Conservation (phyloP, 2,113 vertebrate species). For the Prochilodus magdalenae region DNA sequence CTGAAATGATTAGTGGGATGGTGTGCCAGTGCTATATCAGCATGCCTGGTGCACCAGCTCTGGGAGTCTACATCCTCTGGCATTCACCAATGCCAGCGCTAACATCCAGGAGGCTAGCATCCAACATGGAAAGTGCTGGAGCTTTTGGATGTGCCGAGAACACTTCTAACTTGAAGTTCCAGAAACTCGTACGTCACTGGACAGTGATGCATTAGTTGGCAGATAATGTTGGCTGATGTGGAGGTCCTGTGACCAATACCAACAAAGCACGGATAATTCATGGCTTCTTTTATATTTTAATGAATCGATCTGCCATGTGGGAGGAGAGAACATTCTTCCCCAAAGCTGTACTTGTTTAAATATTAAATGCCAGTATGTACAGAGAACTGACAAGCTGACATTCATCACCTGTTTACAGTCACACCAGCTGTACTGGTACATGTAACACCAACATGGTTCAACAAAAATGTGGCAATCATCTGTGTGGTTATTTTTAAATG, state of each 20-base stretch:
- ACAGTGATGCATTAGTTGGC: not conserved
- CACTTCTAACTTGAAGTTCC: not conserved
- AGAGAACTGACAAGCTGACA: too few relatives aligned
- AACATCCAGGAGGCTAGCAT: not conserved
- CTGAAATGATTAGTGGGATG: constrained; percentile 19
- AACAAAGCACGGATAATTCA: too few relatives aligned
- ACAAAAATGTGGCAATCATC: too few relatives aligned
- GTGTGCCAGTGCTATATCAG: constrained; percentile 13
- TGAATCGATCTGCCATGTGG: too few relatives aligned
- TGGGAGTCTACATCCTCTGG: constrained; percentile 5
- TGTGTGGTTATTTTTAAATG: too few relatives aligned
- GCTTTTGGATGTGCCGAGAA: not conserved
- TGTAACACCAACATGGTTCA: too few relatives aligned
- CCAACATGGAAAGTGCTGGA: not conserved
- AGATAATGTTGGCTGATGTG: not conserved
- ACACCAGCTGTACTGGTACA: too few relatives aligned
- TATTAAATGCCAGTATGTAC: too few relatives aligned
- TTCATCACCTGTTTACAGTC: too few relatives aligned
- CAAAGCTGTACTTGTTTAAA: too few relatives aligned
- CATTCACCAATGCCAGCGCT: not conserved
- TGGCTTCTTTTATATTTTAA: too few relatives aligned
- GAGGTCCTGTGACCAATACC: not conserved
- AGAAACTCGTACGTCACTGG: not conserved
- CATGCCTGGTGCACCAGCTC: constrained; percentile 23
- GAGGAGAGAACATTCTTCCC: too few relatives aligned